Evolutionary conservation across 92 coral and sea anemone species (phyloP).

Genomic region (Ricordea florida): DNA sequence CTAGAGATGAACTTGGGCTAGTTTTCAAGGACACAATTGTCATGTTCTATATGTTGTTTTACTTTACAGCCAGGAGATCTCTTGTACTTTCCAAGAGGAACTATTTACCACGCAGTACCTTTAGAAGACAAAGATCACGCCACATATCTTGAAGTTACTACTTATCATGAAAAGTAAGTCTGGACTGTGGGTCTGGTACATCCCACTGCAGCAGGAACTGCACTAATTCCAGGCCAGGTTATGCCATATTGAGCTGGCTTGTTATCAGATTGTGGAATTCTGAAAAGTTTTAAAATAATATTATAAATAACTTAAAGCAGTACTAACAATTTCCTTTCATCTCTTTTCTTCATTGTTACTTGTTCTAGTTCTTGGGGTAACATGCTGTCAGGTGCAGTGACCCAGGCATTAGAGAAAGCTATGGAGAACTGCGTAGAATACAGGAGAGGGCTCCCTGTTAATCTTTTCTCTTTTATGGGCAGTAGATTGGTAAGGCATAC

Average conservation of each 20-base stretch:
- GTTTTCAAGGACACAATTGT: too few relatives aligned
- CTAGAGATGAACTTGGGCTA: too few relatives aligned
- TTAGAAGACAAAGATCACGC: conserved; percentile 61
- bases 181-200: too few relatives aligned
- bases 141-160: conserved; percentile 71
- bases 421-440: conserved; percentile 81
- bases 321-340: background rate
- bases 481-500: conserved; percentile 47
- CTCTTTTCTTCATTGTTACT: background rate
- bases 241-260: too few relatives aligned
- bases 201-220: too few relatives aligned
- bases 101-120: conserved; percentile 75
- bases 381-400: conserved; percentile 58
- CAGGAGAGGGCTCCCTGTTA: conserved; percentile 84
- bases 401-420: conserved; percentile 87
- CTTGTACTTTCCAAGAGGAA: conserved; percentile 94
- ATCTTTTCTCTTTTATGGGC: conserved; percentile 74
- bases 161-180: conserved; percentile 83
- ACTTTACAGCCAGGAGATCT: conserved; percentile 85
- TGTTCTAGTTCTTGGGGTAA: conserved; percentile 81
- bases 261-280: too few relatives aligned
- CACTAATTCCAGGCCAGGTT: too few relatives aligned
- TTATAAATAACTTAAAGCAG: too few relatives aligned
- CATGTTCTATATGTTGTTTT: background rate
- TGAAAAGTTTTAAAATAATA: too few relatives aligned